Conservation (phyloP, 92 coral and sea anemone genomes). For the Diadumene lineata region DNA sequence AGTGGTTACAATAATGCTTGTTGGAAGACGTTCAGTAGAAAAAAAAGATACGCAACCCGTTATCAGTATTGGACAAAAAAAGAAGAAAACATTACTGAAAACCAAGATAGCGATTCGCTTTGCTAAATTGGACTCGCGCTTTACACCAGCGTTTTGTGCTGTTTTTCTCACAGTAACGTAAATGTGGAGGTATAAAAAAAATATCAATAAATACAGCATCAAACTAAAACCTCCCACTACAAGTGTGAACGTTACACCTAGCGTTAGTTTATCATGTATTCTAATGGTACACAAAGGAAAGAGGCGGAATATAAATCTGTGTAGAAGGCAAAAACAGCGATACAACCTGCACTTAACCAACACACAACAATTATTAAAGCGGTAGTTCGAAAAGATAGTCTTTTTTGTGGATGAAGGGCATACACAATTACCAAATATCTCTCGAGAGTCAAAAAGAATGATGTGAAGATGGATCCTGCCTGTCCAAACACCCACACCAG, state of each 20-base stretch:
- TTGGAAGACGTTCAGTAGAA: background rate
- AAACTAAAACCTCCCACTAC: slow-evolving; percentile 12
- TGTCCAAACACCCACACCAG: slow-evolving; percentile 37
- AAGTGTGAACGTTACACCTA: slow-evolving; percentile 11
- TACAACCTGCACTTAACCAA: slow-evolving; percentile 7
- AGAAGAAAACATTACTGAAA: slow-evolving; percentile 19
- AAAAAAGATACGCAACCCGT: background rate
- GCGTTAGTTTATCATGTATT: background rate
- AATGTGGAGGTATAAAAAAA: slow-evolving; percentile 35
- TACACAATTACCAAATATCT: slow-evolving; percentile 40
- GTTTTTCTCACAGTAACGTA: slow-evolving; percentile 19
- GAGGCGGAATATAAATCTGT: slow-evolving; percentile 13
- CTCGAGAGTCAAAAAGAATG: slow-evolving; percentile 45
- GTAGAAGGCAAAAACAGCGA: slow-evolving; percentile 35
- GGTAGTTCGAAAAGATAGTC: slow-evolving; percentile 16
- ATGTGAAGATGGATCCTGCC: slow-evolving; percentile 31
- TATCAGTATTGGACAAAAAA: slow-evolving; percentile 3
- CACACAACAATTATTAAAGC: background rate
- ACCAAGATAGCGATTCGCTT: slow-evolving; percentile 44
- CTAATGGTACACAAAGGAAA: slow-evolving; percentile 34
- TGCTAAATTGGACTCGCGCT: slow-evolving; percentile 41
- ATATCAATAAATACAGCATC: slow-evolving; percentile 12
- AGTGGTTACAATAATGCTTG: background rate
- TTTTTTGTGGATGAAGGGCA: slow-evolving; percentile 27
- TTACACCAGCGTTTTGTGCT: slow-evolving; percentile 30